Evolutionary conservation across 2,113 vertebrate genomes (phyloP), one percentile per base, ranked within the genome.

Genomic region (Oplegnathus fasciatus): DNA sequence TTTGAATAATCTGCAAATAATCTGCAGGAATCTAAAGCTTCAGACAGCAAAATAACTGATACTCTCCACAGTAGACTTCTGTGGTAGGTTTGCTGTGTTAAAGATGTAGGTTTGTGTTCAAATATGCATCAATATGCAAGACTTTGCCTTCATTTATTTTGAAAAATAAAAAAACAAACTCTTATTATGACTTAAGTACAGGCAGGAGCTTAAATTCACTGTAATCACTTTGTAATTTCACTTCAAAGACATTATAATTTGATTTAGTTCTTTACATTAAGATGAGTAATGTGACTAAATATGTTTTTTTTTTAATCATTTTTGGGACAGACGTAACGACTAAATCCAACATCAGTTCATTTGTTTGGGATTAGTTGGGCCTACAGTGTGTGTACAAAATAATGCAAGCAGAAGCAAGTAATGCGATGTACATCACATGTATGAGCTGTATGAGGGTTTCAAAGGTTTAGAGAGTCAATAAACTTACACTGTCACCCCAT

Each of bases 1-100:
- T 81, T 69, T 68, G 54, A 61, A 87, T 75, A 70, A 81, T 82
- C 71, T 87, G 48, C n/a, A 68, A 86, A 50, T 61, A 80, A 80
- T 85, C 57, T 76, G 61, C n/a, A 40, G 28, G 75, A 64, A 72
- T 67, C 9, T 54, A 6, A 68, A 74, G 26, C 37, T 57, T 30
- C 46, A 77, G 4, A 67, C n/a, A 57, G 60, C 17, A 68, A 80
- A 75, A 48, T 42, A 62, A 0, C 24, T 22, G 37, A 37, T 52
- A n/a, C 44, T 62, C 26, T 64, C 48, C 40, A 54, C 50, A 69
- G 34, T 4, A 69, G 32, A 62, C n/a, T 57, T 52, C 58, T 72
- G 58, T 7, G 58, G 34, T 50, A 42, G 54, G 46, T 40, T n/a
- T 66, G 40, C 15, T 28, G 3, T 80, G n/a, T 75, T 75, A 0